Conservation (phyloP, 2,113 vertebrate genomes). For the Anseranas semipalmata region DNA sequence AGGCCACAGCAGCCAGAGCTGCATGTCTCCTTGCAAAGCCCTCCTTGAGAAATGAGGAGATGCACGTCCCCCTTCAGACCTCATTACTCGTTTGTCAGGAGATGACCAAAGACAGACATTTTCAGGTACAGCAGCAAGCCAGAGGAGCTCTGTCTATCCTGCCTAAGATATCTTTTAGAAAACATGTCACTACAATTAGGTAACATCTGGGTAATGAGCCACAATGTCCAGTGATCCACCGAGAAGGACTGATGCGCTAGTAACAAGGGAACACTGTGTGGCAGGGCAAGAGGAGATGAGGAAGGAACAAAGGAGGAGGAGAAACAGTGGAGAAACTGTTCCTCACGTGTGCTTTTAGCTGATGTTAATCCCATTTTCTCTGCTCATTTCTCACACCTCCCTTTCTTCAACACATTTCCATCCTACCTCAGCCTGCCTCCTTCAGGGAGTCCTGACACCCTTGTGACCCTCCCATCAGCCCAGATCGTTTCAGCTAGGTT, state of each 20-base stretch:
- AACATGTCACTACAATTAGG: not conserved
- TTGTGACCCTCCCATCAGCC: not conserved
- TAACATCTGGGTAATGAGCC: constrained; percentile 31
- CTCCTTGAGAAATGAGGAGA: not conserved
- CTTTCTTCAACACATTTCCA: not conserved
- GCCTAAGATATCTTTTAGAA: not conserved
- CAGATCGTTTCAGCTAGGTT: constrained; percentile 12
- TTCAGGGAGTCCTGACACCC: not conserved
- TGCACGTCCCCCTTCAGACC: not conserved
- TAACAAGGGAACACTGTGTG: not conserved
- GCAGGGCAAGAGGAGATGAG: not conserved
- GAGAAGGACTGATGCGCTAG: not conserved
- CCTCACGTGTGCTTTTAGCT: constrained; percentile 11
- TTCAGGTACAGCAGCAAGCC: not conserved
- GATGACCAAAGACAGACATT: not conserved
- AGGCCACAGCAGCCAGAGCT: not conserved
- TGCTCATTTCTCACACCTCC: not conserved
- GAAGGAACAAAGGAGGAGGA: not conserved
- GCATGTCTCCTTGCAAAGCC: not conserved
- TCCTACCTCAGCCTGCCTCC: not conserved
- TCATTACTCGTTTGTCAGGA: constrained; percentile 31
- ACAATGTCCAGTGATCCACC: not conserved
- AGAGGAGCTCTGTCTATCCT: constrained; percentile 5
- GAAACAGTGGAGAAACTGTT: constrained; percentile 24
- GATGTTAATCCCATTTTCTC: constrained; percentile 46